phyloP scores from a whole-genome alignment of 2,113 vertebrate genomes.

The Dipodomys merriami region DNA sequence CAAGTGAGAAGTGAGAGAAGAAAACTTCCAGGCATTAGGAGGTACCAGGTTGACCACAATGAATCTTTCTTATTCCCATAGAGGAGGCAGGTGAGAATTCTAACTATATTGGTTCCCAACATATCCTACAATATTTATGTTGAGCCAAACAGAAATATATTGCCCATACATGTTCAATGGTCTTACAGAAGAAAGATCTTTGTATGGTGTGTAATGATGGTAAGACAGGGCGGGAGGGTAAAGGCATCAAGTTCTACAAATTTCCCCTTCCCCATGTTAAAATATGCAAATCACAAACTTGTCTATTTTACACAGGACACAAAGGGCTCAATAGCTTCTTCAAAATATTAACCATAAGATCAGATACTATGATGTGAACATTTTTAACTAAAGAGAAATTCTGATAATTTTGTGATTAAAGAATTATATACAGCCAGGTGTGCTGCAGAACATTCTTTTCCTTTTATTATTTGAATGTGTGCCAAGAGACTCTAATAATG shows the following conservation, averaged over 20 bases:
- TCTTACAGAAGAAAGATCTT: background rate
- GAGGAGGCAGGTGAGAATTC: background rate
- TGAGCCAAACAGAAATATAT: background rate
- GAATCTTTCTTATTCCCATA: background rate
- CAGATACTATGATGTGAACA: slow-evolving; percentile 50
- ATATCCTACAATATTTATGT: slow-evolving; percentile 33
- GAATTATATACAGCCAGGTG: slow-evolving; percentile 75
- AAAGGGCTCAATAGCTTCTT: background rate
- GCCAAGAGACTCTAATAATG: slow-evolving; percentile 60
- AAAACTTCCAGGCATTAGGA: background rate
- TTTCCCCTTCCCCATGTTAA: slow-evolving; percentile 7
- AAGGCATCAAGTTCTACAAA: background rate
- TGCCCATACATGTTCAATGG: background rate
- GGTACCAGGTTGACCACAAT: background rate
- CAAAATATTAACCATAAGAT: slow-evolving; percentile 64
- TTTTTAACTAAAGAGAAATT: slow-evolving; percentile 65
- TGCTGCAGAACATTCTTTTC: slow-evolving; percentile 56
- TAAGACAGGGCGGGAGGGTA: background rate
- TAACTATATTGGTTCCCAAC: background rate
- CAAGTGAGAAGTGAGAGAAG: background rate
- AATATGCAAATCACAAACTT: background rate
- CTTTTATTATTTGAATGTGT: slow-evolving; percentile 61
- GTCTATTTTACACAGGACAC: slow-evolving; percentile 26
- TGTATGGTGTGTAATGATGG: background rate
- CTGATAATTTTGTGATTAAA: slow-evolving; percentile 63